Percentiles rank a stretch among this genome's conserved stretches.
Evolutionary conservation across 2,888 invertebrate species (phyloP).

Genomic region (Atrina japonica): DNA sequence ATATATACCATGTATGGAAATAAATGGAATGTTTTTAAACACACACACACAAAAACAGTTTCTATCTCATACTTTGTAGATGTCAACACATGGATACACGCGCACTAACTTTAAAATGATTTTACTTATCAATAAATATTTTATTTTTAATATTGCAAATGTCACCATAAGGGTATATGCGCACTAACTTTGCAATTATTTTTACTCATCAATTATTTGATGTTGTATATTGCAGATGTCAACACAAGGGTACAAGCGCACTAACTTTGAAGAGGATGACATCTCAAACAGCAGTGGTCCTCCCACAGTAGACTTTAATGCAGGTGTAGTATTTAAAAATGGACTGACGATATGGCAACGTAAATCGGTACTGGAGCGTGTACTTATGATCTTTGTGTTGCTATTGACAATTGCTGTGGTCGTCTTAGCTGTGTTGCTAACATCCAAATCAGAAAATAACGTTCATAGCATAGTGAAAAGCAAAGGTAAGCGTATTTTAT

Average conservation of each 20-base stretch:
- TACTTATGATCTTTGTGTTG: constrained; percentile 62
- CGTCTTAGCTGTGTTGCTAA: constrained; percentile 66
- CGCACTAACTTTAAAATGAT: too few species aligned
- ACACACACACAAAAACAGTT: too few species aligned
- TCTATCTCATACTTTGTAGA: too few species aligned
- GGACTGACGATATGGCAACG: constrained; percentile 72
- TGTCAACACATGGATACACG: too few species aligned
- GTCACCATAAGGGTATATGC: too few species aligned
- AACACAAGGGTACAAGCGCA: constrained; percentile 78
- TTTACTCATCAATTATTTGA: too few species aligned
- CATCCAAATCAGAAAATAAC: constrained; percentile 55
- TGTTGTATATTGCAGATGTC: constrained; percentile 79
- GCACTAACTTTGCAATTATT: too few species aligned
- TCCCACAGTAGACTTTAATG: constrained; percentile 70
- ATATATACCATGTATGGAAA: too few species aligned
- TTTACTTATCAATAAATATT: too few species aligned
- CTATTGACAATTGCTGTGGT: constrained; percentile 63
- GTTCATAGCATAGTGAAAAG: neutral
- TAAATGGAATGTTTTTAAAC: too few species aligned
- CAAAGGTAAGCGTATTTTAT: neutral
- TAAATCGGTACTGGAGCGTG: constrained; percentile 68
- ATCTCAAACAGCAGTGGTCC: constrained; percentile 75
- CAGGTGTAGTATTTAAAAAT: constrained; percentile 72
- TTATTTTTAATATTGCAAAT: too few species aligned
- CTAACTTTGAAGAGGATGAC: constrained; percentile 80